A percentile compares a stretch with the other conserved stretches of the same genome.
phyloP scores from a whole-genome alignment of 2,113 vertebrate species.

The Antechinus flavipes region DNA sequence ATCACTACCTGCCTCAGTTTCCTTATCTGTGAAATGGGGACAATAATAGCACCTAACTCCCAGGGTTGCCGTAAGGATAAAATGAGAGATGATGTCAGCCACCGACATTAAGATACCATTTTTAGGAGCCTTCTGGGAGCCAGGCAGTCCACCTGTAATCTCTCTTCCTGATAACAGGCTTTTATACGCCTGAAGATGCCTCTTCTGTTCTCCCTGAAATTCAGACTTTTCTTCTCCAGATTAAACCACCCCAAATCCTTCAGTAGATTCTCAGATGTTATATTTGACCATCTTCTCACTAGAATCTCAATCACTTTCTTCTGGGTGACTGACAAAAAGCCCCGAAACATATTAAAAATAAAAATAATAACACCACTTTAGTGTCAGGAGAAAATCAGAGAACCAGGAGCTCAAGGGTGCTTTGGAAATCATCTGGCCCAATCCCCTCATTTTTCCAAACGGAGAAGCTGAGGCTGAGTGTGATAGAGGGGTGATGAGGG shows the following conservation, averaged over 20 bases:
- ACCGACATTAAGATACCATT: not conserved
- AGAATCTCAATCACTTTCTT: not conserved
- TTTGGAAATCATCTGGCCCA: not conserved
- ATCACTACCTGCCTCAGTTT: conserved; percentile 4
- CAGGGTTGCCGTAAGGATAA: not conserved
- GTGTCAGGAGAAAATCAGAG: not conserved
- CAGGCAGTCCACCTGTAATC: not conserved
- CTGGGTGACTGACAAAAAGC: not conserved
- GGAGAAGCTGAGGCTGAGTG: not conserved
- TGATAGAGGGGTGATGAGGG: not conserved
- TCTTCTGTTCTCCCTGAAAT: not conserved
- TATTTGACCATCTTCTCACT: not conserved
- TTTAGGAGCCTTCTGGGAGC: not conserved
- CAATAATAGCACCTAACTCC: not conserved
- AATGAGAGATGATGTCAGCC: not conserved
- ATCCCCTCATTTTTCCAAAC: not conserved
- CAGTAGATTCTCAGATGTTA: not conserved
- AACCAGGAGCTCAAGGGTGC: not conserved
- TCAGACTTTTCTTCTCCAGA: not conserved
- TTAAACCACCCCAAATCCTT: not conserved
- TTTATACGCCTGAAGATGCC: not conserved
- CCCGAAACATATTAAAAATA: not conserved
- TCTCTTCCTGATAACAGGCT: too few species aligned
- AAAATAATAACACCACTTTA: not conserved
- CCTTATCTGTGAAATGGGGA: not conserved